Evolutionary conservation across 2,797 vertebrate species (phyloP).

Genomic region (Syndactyla subalaris): DNA sequence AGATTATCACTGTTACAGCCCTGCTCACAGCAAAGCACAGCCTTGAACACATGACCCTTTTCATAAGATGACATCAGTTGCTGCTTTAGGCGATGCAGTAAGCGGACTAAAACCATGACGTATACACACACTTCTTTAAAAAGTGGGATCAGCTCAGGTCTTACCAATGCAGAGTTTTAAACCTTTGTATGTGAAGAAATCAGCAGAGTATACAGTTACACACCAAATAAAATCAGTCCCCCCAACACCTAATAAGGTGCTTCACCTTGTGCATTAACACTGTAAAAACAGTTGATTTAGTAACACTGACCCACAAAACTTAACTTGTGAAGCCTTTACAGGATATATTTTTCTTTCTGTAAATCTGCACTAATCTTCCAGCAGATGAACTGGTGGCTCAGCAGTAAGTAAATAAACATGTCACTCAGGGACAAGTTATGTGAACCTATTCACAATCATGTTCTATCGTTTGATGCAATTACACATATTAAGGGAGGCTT

Average conservation of each 20-base stretch:
- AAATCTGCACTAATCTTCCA: conserved; percentile 15
- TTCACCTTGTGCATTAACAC: neutral
- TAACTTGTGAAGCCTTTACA: neutral
- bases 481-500: neutral
- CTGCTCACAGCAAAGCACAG: neutral
- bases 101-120: neutral
- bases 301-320: neutral
- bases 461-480: neutral
- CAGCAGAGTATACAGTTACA: neutral
- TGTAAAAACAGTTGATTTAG: neutral
- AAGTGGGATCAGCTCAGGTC: neutral
- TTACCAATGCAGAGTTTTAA: neutral
- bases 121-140: neutral
- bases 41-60: neutral
- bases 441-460: neutral
- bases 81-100: neutral
- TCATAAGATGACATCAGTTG: neutral
- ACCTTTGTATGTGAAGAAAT: neutral
- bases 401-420: neutral
- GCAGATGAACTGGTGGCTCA: neutral
- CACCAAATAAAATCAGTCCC: neutral
- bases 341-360: conserved; percentile 9
- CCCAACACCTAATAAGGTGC: neutral
- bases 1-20: neutral
- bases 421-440: neutral